Base-by-base conservation (phyloP, 2,888 invertebrate species). In the Aproaerema taeniolella region DNA sequence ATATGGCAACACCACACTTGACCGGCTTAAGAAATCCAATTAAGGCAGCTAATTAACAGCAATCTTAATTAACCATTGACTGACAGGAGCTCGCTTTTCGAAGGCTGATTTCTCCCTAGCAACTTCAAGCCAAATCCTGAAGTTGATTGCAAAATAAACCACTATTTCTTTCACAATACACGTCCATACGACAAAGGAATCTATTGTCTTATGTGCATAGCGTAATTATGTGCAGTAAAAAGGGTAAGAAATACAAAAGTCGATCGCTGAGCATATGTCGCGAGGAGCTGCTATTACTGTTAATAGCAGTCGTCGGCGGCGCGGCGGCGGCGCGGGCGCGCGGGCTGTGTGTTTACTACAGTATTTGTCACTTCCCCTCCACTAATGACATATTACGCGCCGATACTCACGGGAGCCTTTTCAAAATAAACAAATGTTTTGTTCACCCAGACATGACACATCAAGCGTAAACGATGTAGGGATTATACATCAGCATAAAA, bases 311-410 rank as follows among this genome's bases (percentile, higher is more conserved):
- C 69, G 61, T 60, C 70, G 63, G 70, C 71, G 64, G 61, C 52
- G 15, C n/a, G n/a, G n/a, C n/a, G n/a, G n/a, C n/a, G n/a, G n/a
- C n/a, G n/a, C n/a, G n/a, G n/a, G n/a, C n/a, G n/a, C n/a, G n/a
- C n/a, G n/a, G n/a, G n/a, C n/a, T n/a, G n/a, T 62, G 58, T 67
- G 63, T 77, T 74, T 72, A 70, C 72, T 63, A 24, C 66, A 60
- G 67, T 70, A 74, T 82, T 82, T 80, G 81, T 83, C 82, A 80
- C 79, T 76, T 76, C 65, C 71, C 73, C 68, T 64, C 61, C 50
- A 42, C 54, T 79, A 83, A 83, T 82, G 66, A 80, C 63, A 79
- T 49, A 65, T 63, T 70, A 61, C 61, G 51, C 55, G 53, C 52
- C 60, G 52, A 58, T 59, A 61, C 50, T 50, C 43, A 39, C 53